Conservation (phyloP, 2,888 invertebrate genomes). For the Torymus texanus region DNA sequence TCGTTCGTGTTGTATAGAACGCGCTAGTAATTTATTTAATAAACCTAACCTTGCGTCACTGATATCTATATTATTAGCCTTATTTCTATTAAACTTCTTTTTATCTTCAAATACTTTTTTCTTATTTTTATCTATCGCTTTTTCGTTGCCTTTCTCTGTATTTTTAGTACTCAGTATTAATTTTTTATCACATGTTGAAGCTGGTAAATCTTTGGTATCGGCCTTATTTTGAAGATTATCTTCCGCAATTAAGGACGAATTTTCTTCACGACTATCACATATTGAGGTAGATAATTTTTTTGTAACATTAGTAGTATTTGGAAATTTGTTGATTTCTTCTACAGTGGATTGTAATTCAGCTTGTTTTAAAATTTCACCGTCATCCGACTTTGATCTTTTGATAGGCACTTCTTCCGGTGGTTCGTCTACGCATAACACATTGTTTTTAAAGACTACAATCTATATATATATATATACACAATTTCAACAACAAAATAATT, state of each 20-base stretch:
- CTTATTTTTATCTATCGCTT: not conserved
- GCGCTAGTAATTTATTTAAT: constrained; percentile 83
- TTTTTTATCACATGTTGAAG: not conserved
- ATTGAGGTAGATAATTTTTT: too few relatives aligned
- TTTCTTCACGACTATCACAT: too few relatives aligned
- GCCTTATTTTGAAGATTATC: not conserved
- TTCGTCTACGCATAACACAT: constrained; percentile 62
- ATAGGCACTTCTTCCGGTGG: constrained; percentile 67
- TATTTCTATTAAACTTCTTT: constrained; percentile 4
- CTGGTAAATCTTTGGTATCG: not conserved
- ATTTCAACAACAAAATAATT: constrained; percentile 9
- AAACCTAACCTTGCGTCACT: constrained; percentile 69
- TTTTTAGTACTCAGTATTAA: constrained; percentile 35
- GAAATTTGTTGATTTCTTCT: constrained; percentile 13
- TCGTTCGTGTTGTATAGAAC: constrained; percentile 89
- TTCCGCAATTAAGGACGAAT: too few relatives aligned
- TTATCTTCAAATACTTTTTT: constrained; percentile 31
- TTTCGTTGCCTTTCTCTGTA: constrained; percentile 19
- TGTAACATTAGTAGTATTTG: too few relatives aligned
- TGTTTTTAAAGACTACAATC: not conserved
- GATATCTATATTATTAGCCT: constrained; percentile 11
- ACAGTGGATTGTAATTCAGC: constrained; percentile 14
- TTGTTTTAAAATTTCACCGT: constrained; percentile 18
- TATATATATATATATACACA: constrained; percentile 26
- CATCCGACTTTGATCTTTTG: constrained; percentile 61